phyloP scores from a whole-genome alignment of 2,888 invertebrate species.

The Acleris cristana region DNA sequence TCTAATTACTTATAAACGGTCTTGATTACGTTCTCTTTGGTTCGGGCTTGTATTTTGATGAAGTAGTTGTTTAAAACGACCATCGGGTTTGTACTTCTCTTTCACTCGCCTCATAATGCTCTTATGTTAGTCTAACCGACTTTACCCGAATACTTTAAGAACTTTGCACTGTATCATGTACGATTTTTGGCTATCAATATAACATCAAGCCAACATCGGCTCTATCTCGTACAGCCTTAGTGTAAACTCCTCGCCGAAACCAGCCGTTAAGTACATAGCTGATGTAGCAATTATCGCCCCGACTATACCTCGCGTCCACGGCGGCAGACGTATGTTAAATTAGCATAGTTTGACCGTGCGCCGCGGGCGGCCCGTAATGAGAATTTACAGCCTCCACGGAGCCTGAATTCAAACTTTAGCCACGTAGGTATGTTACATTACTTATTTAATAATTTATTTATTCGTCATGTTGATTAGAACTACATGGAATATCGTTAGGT shows the following conservation, averaged over 20 bases:
- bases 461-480: neutral
- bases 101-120: too few species aligned
- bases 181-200: too few species aligned
- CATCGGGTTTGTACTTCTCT: too few species aligned
- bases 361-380: slow-evolving; percentile 59
- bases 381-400: slow-evolving; percentile 62
- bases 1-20: too few species aligned
- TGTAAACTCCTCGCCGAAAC: neutral
- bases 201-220: too few species aligned
- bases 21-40: too few species aligned
- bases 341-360: slow-evolving; percentile 68
- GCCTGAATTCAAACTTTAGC: slow-evolving; percentile 51
- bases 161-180: too few species aligned
- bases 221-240: neutral
- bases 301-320: slow-evolving; percentile 39
- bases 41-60: too few species aligned
- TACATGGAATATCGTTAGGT: too few species aligned
- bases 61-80: too few species aligned
- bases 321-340: slow-evolving; percentile 61
- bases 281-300: neutral
- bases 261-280: neutral
- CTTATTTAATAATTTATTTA: neutral
- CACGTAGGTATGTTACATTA: slow-evolving; percentile 51
- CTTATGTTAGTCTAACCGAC: too few species aligned
- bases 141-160: too few species aligned